Evolutionary conservation across 2,797 vertebrate species (phyloP).

Genomic region (Peromyscus eremicus): DNA sequence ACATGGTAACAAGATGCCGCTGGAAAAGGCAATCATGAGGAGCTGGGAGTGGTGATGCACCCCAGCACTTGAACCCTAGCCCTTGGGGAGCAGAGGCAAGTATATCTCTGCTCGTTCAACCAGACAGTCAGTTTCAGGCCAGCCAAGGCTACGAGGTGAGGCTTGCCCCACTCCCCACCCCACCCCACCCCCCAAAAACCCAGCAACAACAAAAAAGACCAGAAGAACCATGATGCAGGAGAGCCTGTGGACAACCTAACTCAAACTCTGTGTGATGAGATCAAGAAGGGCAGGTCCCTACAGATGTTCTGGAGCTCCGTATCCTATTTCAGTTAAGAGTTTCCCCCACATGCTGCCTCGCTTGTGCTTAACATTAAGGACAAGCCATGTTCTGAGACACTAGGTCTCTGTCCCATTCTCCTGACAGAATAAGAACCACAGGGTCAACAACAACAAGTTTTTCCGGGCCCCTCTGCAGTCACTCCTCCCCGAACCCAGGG

Average conservation of each 20-base stretch:
- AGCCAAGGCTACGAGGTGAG: neutral
- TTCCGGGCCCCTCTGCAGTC: neutral
- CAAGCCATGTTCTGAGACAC: neutral
- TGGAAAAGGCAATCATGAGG: too few species aligned
- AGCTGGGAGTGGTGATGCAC: too few species aligned
- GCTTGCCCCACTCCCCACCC: neutral
- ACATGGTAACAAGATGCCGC: neutral
- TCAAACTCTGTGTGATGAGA: neutral
- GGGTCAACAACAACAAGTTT: neutral
- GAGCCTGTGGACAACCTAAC: neutral
- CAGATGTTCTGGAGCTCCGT: neutral
- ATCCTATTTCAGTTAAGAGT: neutral
- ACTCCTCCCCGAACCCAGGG: neutral
- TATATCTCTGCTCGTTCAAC: neutral
- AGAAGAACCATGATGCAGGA: neutral
- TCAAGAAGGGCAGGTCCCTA: too few species aligned
- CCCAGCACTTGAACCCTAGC: neutral
- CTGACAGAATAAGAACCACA: neutral
- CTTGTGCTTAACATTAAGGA: too few species aligned
- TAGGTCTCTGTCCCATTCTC: neutral
- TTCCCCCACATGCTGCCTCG: neutral
- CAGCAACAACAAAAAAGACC: neutral
- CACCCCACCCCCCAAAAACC: neutral
- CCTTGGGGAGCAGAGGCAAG: neutral
- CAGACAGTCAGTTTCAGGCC: neutral